Conservation (phyloP, 2,797 vertebrate species). For the Periophthalmus magnuspinnatus region DNA sequence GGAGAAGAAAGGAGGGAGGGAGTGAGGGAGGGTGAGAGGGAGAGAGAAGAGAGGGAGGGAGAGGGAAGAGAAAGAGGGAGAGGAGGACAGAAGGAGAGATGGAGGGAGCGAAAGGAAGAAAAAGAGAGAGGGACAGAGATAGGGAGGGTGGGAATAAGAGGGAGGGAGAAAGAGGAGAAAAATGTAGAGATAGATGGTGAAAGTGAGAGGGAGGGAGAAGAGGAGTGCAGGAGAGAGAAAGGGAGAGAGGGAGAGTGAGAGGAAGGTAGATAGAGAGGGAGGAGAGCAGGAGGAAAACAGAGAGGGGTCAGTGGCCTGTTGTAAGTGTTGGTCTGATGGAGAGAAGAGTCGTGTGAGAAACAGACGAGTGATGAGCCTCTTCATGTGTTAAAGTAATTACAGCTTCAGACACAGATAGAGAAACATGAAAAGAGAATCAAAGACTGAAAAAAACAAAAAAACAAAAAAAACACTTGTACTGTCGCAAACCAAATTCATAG, state of each 20-base stretch:
- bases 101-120: no score
- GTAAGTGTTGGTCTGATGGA: slow-evolving; percentile 47
- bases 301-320: slow-evolving; percentile 45
- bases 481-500: no score
- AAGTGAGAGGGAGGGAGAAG: neutral
- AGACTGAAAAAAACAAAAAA: no score
- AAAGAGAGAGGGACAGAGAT: neutral
- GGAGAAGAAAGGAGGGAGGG: neutral
- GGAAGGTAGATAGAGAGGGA: neutral
- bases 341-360: slow-evolving; percentile 59
- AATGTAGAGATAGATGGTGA: no score
- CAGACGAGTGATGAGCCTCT: slow-evolving; percentile 22
- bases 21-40: neutral
- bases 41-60: slow-evolving; percentile 13
- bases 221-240: slow-evolving; percentile 13
- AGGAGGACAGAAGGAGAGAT: no score
- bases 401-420: neutral
- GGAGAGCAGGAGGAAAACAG: neutral
- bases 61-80: neutral
- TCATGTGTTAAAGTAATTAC: slow-evolving; percentile 34
- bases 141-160: slow-evolving; percentile 2
- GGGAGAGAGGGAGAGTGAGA: no score
- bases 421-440: neutral
- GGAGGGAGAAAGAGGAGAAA: slow-evolving; percentile 12
- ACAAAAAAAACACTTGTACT: no score